These are phyloP conservation scores for Actias luna DNA, from an alignment of 2,888 invertebrate genomes.

Conservation along the genomic window DNA sequence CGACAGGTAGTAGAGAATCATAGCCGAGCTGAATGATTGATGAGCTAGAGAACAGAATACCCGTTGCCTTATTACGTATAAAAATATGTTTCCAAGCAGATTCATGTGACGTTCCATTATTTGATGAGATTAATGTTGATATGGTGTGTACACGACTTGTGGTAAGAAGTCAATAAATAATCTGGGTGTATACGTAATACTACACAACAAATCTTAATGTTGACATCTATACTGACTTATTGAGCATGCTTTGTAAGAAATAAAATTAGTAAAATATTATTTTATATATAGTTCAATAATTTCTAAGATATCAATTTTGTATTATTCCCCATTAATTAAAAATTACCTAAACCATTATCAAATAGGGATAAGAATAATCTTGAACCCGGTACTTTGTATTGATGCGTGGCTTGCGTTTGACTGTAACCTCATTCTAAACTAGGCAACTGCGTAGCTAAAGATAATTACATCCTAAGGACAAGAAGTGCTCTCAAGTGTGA, in stretches of 20 bases:
- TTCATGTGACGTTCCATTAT: constrained; percentile 71
- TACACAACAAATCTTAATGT: background rate
- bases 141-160: constrained; percentile 25
- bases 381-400: too few relatives aligned
- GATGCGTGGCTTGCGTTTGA: too few relatives aligned
- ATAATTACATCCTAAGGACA: background rate
- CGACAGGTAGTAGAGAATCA: constrained; percentile 28
- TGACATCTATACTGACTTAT: background rate
- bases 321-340: too few relatives aligned
- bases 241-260: background rate
- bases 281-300: too few relatives aligned
- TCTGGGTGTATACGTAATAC: constrained; percentile 12
- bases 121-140: constrained; percentile 71
- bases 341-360: too few relatives aligned
- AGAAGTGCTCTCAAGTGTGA: background rate
- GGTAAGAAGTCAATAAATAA: constrained; percentile 16
- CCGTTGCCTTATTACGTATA: constrained; percentile 74
- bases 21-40: constrained; percentile 61
- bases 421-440: too few relatives aligned
- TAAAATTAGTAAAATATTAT: background rate
- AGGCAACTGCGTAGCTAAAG: too few relatives aligned
- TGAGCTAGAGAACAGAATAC: constrained; percentile 55
- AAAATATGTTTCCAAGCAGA: constrained; percentile 57
- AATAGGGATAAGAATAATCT: too few relatives aligned
- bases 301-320: too few relatives aligned